Base-by-base conservation (phyloP, 2,113 vertebrate species). In the Thinocorus orbignyianus region DNA sequence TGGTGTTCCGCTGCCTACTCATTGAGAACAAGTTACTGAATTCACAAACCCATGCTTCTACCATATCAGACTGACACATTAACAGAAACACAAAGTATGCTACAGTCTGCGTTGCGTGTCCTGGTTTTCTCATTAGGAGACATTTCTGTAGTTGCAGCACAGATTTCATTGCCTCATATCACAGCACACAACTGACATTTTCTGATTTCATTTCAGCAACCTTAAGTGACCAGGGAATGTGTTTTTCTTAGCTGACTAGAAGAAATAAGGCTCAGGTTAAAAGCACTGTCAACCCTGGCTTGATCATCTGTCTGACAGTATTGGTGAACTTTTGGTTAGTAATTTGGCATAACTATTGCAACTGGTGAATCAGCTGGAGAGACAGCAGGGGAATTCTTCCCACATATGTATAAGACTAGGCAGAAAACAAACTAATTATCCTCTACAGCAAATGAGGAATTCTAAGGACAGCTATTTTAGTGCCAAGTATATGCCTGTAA, bases 291-390 rank as follows among this genome's bases (percentile, higher is more conserved):
- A 95, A 26, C 66, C 48, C 44, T 80, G 65, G 30, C 52, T 82
- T 87, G 78, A 93, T 97, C 86, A 65, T 95, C 73, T 96, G 73
- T 78, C 81, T 96, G 81, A 87, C 85, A 80, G 57, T 82, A 95
- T 84, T 2, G 4, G 57, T 92, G 86, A 93, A 91, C 83, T 94
- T 94, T 61, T 81, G 5, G 4, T 79, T 93, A 54, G 64, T 78
- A 79, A 72, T 85, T 84, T 93, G 92, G 79, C 83, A 87, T 88
- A 90, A 84, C 92, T 96, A 86, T 84, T 92, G 78, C 71, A 52
- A 78, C 82, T 78, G 42, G 39, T 93, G 83, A 92, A 93, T 95
- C 92, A 94, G 61, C 83, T 96, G 57, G 72, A 91, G 86, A 81
- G 77, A 93, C 73, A 79, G 76, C 70, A 72, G 69, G 77, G 88